Evolutionary conservation across 2,113 vertebrate genomes (phyloP).

Genomic region (Sinocyclocheilus grahami): DNA sequence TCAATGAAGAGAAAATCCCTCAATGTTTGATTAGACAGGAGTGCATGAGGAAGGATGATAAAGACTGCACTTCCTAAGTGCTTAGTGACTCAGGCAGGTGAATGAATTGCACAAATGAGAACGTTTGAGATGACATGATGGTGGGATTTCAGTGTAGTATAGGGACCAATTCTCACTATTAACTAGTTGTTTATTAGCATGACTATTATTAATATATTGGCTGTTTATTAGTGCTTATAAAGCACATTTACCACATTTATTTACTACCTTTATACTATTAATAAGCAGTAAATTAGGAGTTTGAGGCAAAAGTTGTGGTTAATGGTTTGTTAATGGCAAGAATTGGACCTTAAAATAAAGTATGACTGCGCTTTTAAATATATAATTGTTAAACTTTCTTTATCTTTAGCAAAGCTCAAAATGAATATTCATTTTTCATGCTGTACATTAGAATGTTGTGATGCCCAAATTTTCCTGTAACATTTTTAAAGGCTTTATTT

Average conservation of each 20-base stretch:
- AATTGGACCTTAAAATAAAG: neutral
- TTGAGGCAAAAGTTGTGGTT: no score
- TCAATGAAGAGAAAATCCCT: conserved; percentile 25
- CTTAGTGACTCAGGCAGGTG: neutral
- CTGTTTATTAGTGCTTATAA: no score
- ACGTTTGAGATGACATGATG: neutral
- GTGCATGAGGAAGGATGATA: neutral
- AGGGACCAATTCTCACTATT: no score
- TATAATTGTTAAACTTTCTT: neutral
- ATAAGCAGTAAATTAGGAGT: no score
- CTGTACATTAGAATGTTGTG: neutral
- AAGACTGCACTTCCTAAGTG: neutral
- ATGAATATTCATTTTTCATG: no score
- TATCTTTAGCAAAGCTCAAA: neutral
- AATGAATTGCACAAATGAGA: neutral
- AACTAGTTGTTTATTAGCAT: no score
- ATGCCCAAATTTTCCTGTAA: no score
- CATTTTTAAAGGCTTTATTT: neutral
- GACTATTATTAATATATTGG: no score
- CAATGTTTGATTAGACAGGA: conserved; percentile 9
- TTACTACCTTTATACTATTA: no score
- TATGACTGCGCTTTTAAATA: neutral
- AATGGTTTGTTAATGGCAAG: no score
- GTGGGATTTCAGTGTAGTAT: neutral
- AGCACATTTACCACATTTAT: no score